Evolutionary conservation across 1,140 invertebrate species (phyloP).

Genomic region (Popillia japonica): DNA sequence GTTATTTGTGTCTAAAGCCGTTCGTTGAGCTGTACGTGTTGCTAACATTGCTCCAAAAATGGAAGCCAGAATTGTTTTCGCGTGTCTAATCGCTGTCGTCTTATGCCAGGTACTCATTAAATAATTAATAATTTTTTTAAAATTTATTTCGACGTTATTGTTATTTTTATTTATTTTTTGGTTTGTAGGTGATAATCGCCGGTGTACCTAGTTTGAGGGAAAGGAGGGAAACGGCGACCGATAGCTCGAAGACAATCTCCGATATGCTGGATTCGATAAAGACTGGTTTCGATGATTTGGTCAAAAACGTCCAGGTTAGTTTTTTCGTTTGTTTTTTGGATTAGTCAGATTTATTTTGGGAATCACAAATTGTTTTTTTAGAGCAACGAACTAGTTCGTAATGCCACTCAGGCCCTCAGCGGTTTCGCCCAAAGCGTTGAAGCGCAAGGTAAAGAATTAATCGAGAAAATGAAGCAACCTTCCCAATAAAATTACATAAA

Average conservation of each 20-base stretch:
- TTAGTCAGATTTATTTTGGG: too few species aligned
- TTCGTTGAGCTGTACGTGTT: neutral
- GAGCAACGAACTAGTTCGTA: conserved; percentile 48
- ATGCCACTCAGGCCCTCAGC: conserved; percentile 43
- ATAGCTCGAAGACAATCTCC: conserved; percentile 43
- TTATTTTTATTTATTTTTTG: neutral
- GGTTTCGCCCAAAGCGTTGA: conserved; percentile 49
- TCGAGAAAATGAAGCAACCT: conserved; percentile 46
- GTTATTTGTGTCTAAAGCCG: neutral
- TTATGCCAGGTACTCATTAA: conserved; percentile 45
- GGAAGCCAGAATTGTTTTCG: conserved; percentile 46
- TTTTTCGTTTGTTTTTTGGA: too few species aligned
- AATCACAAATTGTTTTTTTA: conserved; percentile 35
- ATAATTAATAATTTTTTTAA: neutral
- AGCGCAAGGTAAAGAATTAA: conserved; percentile 45
- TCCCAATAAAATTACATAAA: neutral
- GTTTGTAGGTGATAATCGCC: conserved; percentile 21
- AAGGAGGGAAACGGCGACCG: conserved; percentile 42
- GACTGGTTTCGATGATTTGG: conserved; percentile 48
- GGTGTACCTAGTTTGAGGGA: conserved; percentile 38
- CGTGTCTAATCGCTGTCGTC: conserved; percentile 44
- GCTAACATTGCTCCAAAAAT: conserved; percentile 39
- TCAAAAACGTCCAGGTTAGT: conserved; percentile 48
- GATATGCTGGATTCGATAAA: conserved; percentile 47
- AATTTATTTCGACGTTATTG: neutral